Evolutionary conservation across 2,113 vertebrate genomes (phyloP).

Genomic region (Tragelaphus imberbis): DNA sequence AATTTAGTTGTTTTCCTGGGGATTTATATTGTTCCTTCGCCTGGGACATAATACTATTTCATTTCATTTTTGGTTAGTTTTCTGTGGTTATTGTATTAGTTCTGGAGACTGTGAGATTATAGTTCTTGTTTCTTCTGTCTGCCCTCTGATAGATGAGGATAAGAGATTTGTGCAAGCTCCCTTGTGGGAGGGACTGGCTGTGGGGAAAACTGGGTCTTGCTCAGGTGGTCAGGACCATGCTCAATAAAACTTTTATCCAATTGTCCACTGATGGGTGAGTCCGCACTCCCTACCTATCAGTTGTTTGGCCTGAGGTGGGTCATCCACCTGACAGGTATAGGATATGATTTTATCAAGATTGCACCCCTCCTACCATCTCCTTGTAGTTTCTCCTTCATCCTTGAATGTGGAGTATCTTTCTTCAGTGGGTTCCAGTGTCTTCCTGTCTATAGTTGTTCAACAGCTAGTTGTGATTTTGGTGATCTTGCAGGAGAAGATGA

Average conservation of each 20-base stretch:
- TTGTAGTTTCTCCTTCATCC: not conserved
- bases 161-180: not conserved
- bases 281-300: not conserved
- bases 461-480: not conserved
- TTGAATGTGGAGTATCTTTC: not conserved
- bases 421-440: not conserved
- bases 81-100: not conserved
- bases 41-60: not conserved
- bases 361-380: not conserved
- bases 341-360: not conserved
- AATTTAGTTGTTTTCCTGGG: not conserved
- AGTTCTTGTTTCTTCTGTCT: not conserved
- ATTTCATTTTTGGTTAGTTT: not conserved
- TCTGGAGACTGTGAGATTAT: not conserved
- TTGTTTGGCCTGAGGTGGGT: not conserved
- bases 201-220: not conserved
- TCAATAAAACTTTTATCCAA: not conserved
- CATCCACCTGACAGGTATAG: accelerated
- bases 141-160: not conserved
- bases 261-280: not conserved
- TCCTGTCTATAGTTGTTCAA: not conserved
- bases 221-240: not conserved
- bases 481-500: not conserved
- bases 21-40: not conserved
- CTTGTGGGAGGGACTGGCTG: not conserved